These are phyloP conservation scores for Zophobas atratus DNA, from an alignment of 1,140 invertebrate genomes.

Conservation along the genomic window DNA sequence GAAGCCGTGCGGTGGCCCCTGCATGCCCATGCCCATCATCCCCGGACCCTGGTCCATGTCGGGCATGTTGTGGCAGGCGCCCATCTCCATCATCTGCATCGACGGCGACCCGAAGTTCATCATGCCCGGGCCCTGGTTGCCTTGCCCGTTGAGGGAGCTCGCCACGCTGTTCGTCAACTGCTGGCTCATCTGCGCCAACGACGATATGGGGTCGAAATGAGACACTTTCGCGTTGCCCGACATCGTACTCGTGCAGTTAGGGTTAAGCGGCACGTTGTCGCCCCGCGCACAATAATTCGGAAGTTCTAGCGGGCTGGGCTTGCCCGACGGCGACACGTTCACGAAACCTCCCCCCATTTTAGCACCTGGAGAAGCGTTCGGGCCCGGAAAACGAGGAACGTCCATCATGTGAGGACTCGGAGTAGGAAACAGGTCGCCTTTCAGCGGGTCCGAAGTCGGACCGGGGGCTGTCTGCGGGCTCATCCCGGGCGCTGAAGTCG, in stretches of 20 bases:
- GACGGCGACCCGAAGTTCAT: constrained; percentile 73
- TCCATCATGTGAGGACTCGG: constrained; percentile 68
- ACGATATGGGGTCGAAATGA: constrained; percentile 93
- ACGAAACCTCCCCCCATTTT: constrained; percentile 66
- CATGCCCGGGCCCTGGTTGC: constrained; percentile 73
- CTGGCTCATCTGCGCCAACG: constrained; percentile 94
- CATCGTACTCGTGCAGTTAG: constrained; percentile 79
- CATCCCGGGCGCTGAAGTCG: constrained; percentile 59
- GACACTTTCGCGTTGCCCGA: constrained; percentile 73
- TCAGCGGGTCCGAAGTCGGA: constrained; percentile 63
- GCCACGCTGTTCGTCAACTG: constrained; percentile 85
- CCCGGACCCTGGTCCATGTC: constrained; percentile 65
- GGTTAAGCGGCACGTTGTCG: constrained; percentile 88
- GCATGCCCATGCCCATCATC: constrained; percentile 66
- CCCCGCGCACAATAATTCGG: constrained; percentile 71
- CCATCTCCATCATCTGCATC: constrained; percentile 72
- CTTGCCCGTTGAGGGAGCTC: constrained; percentile 69
- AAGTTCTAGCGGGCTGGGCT: constrained; percentile 64
- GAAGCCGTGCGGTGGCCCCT: constrained; percentile 66
- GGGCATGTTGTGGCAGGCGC: constrained; percentile 65
- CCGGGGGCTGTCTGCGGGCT: constrained; percentile 65
- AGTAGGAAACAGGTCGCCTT: constrained; percentile 65
- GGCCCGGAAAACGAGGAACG: constrained; percentile 64
- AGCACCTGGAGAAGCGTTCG: constrained; percentile 64
- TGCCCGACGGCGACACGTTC: constrained; percentile 65